Conservation (phyloP, 92 coral and sea anemone species). For the Actinostola sp. region DNA sequence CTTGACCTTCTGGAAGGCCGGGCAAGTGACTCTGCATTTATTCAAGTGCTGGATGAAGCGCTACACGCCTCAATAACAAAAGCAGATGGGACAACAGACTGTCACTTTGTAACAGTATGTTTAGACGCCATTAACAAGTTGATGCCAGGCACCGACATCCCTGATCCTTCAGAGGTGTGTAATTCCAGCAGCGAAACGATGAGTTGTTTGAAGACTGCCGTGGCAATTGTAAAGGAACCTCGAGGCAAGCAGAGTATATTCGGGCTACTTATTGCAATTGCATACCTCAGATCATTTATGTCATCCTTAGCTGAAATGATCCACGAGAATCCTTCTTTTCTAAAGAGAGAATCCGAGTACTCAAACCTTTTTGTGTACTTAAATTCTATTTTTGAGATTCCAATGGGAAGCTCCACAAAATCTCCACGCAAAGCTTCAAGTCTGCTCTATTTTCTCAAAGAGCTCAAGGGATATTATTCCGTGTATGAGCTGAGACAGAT, state of each 20-base stretch:
- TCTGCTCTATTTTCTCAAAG: slow-evolving; percentile 64
- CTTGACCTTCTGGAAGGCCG: slow-evolving; percentile 52
- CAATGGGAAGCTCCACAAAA: slow-evolving; percentile 5
- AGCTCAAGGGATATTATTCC: slow-evolving; percentile 46
- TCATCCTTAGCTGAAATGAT: slow-evolving; percentile 50
- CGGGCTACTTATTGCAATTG: slow-evolving; percentile 56
- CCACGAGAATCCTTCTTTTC: slow-evolving; percentile 21
- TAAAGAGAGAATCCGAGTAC: slow-evolving; percentile 34
- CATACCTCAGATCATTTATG: slow-evolving; percentile 68
- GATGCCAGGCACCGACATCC: slow-evolving; percentile 51
- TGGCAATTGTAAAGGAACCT: slow-evolving; percentile 32
- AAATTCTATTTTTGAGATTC: slow-evolving; percentile 40
- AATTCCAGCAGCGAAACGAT: slow-evolving; percentile 44
- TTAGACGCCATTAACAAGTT: slow-evolving; percentile 64
- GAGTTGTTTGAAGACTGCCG: slow-evolving; percentile 37
- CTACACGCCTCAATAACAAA: not conserved
- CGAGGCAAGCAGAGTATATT: slow-evolving; percentile 40
- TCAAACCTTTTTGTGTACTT: slow-evolving; percentile 57
- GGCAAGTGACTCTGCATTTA: slow-evolving; percentile 23
- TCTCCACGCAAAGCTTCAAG: slow-evolving; percentile 41
- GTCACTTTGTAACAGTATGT: slow-evolving; percentile 65
- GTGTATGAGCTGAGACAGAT: slow-evolving; percentile 47
- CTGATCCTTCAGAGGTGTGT: slow-evolving; percentile 31
- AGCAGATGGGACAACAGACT: slow-evolving; percentile 30
- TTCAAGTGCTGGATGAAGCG: slow-evolving; percentile 27